Base-by-base conservation (phyloP, 2,797 vertebrate species). In the Netta rufina region DNA sequence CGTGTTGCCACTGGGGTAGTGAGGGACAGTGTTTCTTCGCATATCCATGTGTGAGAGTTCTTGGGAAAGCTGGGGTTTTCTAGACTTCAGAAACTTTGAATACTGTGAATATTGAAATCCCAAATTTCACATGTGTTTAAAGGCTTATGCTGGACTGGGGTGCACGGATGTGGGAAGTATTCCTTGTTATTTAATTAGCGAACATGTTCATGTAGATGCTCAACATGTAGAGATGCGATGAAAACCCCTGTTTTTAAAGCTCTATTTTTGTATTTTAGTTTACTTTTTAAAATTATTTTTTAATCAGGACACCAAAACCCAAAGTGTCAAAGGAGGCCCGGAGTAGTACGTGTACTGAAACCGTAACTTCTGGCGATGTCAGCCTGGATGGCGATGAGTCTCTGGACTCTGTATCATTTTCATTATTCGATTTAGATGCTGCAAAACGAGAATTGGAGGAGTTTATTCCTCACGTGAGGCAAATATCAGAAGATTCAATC, bases 381-480 rank as follows among this genome's bases (percentile, higher is more conserved):
- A 66, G 14, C 28, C 0, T 9, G 30, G 49, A 64, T 33, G 65
- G 89, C 3, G 86, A 96, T 3, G 24, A 53, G 5, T 8, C 2
- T 8, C 5, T 41, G 53, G 65, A 70, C 41, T 4, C 1, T 6
- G 0, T 1, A 8, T 0, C 0, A 0, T 3, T 0, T 19, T 74
- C 72, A 0, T 0, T 5, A 1, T 0, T 32, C 13, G 95, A 97
- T 79, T 84, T 98, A 92, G 96, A 94, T 12, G 11, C 66, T 3
- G 94, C 89, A 2, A 95, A 81, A 36, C 70, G 38, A 70, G 95
- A 98, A 77, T 61, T 98, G 11, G 96, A 97, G 24, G 97, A 98
- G 76, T 98, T 98, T 90, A 96, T 98, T 70, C 98, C 98, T 41
- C 78, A 97, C 8, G 97, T 97, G 51, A 91, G 62, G 86, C 96